These are phyloP conservation scores for Dicrurus megarhynchus DNA, from an alignment of 2,113 vertebrate genomes.

Conservation along the genomic window DNA sequence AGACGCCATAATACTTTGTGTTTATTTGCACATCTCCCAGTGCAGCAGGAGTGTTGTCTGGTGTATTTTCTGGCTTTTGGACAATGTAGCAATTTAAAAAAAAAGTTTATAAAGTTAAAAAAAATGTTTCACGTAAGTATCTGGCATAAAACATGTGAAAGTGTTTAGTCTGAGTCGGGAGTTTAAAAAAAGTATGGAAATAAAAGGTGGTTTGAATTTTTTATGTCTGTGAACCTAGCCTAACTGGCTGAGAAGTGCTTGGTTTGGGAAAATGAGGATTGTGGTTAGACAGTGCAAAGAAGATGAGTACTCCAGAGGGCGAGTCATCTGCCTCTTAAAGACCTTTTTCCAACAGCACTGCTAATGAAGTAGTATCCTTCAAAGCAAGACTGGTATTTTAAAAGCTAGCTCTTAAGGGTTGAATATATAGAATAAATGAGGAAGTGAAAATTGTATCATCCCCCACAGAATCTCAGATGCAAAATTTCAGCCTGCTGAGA, in stretches of 20 bases:
- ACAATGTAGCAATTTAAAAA: neutral
- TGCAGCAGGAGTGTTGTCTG: neutral
- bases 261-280: constrained; percentile 25
- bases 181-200: neutral
- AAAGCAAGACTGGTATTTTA: constrained; percentile 34
- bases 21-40: neutral
- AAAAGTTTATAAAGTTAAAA: neutral
- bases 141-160: constrained; percentile 25
- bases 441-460: constrained; percentile 37
- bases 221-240: neutral
- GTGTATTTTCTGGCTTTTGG: neutral
- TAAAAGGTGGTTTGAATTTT: neutral
- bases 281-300: constrained; percentile 22
- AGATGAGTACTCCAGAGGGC: neutral
- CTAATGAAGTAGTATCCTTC: constrained; percentile 41
- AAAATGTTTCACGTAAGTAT: neutral
- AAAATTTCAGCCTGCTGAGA: neutral
- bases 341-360: constrained; percentile 24
- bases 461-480: constrained; percentile 23
- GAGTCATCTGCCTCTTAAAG: constrained; percentile 26
- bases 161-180: neutral
- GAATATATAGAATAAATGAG: constrained; percentile 37
- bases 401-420: constrained; percentile 20
- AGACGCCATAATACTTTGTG: neutral
- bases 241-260: constrained; percentile 28